Base-by-base conservation (phyloP, 2,888 invertebrate genomes). In the Platycnemis pennipes region DNA sequence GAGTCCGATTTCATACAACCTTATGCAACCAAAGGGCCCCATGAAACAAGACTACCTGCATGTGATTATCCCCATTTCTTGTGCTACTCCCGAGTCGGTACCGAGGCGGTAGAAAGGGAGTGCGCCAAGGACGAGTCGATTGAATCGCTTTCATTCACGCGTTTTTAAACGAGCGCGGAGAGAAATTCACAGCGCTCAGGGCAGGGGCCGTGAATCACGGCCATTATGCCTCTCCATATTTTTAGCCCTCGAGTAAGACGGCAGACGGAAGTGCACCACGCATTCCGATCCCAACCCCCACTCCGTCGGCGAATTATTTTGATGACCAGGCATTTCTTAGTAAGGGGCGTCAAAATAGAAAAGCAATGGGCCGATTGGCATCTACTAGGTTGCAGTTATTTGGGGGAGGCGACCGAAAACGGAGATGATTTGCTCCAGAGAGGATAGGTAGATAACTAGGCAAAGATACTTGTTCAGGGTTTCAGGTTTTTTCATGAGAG, bases 171-270 rank as follows among this genome's bases (percentile, higher is more conserved):
- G 77, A 77, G 37, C 77, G 31, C 77, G 31, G 77, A 77, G 77
- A 31, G 31, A 4, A 37, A 77, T 22, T 37, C 22, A 26, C 22
- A 26, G 8, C 69, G 69, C 19, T 7, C 31, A 8, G 31, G 69
- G 31, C 11, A 69, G 8, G 31, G 31, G 37, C 77, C 31, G 31
- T 77, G 77, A 77, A 77, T 77, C 77, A 77, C 37, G 77, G n/a
- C 5, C 63, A 63, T 26, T 37, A 26, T 13, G 37, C 77, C 31
- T 11, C 31, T 13, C 13, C 77, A 77, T 77, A 77, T 77, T 77
- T 77, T 77, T 77, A 77, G 77, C 77, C 77, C 77, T 77, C 77
- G 77, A 77, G 77, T 37, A n/a, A 77, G 77, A 26, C n/a, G 63
- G 63, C 37, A 31, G 77, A 77, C 77, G 77, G 77, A 77, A 77